phyloP scores from a whole-genome alignment of 1,140 invertebrate species.

The Ooceraea biroi region DNA sequence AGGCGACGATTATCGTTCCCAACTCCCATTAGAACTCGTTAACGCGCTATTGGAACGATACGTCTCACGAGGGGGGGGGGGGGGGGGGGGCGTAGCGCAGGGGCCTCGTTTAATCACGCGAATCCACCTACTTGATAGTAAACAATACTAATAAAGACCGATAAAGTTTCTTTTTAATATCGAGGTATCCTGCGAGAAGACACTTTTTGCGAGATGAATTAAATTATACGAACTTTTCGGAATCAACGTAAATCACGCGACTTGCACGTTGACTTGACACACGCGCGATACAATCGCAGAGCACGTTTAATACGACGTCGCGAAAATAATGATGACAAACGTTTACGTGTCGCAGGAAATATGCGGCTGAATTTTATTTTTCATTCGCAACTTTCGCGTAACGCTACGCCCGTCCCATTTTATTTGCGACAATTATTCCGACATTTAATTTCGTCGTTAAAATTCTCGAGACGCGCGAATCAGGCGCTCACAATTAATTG shows the following conservation, averaged over 20 bases:
- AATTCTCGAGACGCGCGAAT: conserved; percentile 63
- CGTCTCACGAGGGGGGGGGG: too few relatives aligned
- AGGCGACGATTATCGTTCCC: conserved; percentile 84
- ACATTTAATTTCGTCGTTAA: conserved; percentile 59
- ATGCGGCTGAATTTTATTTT: conserved; percentile 51
- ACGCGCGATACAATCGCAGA: conserved; percentile 15
- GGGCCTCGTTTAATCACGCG: conserved; percentile 74
- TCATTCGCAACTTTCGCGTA: conserved; percentile 22
- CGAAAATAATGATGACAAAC: conserved; percentile 59
- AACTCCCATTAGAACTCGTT: conserved; percentile 85
- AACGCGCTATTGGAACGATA: conserved; percentile 84
- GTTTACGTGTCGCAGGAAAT: conserved; percentile 40
- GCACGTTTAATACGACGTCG: conserved; percentile 48
- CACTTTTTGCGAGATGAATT: conserved; percentile 9
- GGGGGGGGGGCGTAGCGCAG: conserved; percentile 76
- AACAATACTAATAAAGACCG: conserved; percentile 48
- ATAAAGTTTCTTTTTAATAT: conserved; percentile 33
- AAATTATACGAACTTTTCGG: conserved; percentile 21
- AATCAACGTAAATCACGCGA: conserved; percentile 24
- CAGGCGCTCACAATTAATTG: conserved; percentile 58
- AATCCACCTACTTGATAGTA: conserved; percentile 50
- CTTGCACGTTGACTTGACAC: background rate
- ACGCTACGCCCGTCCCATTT: conserved; percentile 37
- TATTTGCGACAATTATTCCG: conserved; percentile 59
- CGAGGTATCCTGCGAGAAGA: conserved; percentile 3